A percentile compares a stretch with the other conserved stretches of the same genome.
These are phyloP conservation scores for Drosophila serrata DNA, from an alignment of 1,140 invertebrate species.

Conservation along the genomic window DNA sequence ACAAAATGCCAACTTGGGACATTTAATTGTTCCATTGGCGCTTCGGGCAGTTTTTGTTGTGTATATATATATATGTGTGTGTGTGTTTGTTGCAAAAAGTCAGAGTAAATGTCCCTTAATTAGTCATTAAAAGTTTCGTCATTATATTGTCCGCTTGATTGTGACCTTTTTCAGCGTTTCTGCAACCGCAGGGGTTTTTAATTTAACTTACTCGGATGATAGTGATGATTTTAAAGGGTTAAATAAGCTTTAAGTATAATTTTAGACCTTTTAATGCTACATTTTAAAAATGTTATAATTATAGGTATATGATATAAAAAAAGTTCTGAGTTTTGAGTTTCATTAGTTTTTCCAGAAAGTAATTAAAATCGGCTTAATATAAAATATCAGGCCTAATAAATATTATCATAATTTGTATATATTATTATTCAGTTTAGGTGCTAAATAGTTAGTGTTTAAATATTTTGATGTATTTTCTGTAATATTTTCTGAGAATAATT, in stretches of 20 bases:
- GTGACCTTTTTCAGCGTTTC: constrained; percentile 10
- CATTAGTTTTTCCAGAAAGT: too few relatives aligned
- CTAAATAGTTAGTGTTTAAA: too few relatives aligned
- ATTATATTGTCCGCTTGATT: constrained; percentile 55
- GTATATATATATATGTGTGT: not conserved
- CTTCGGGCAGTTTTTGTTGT: constrained; percentile 32
- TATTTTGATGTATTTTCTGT: too few relatives aligned
- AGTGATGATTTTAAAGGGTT: constrained; percentile 11
- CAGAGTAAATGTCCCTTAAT: constrained; percentile 52
- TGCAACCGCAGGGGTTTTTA: constrained; percentile 33
- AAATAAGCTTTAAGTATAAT: not conserved
- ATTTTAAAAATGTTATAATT: too few relatives aligned
- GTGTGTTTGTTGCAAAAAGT: constrained; percentile 18
- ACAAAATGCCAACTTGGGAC: constrained; percentile 49
- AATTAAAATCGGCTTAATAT: too few relatives aligned
- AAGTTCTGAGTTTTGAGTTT: too few relatives aligned
- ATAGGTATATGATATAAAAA: too few relatives aligned
- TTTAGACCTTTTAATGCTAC: not conserved
- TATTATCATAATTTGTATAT: not conserved
- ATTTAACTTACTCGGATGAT: constrained; percentile 21
- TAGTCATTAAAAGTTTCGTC: constrained; percentile 72
- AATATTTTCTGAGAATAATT: too few relatives aligned
- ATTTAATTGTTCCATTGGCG: constrained; percentile 45
- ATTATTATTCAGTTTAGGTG: not conserved
- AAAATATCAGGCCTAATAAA: not conserved